phyloP scores from a whole-genome alignment of 2,113 vertebrate species.

The Alouatta palliata region DNA sequence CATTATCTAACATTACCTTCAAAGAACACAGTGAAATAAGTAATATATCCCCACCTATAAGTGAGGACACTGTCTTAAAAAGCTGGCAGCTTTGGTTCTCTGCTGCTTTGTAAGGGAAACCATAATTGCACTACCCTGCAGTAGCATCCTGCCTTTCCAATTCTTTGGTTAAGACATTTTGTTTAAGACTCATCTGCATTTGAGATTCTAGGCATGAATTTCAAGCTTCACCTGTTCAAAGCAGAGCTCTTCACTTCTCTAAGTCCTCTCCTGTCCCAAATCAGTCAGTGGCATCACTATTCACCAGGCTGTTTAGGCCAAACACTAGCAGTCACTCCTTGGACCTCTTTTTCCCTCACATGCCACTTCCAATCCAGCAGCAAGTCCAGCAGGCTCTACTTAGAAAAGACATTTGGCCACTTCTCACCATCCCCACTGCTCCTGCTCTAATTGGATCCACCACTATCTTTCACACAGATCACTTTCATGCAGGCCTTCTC shows the following conservation, averaged over 20 bases:
- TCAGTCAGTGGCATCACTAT: background rate
- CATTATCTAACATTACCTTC: background rate
- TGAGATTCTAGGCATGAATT: background rate
- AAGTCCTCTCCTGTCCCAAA: background rate
- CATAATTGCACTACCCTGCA: background rate
- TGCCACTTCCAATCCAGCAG: background rate
- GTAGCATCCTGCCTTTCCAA: background rate
- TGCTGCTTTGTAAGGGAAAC: background rate
- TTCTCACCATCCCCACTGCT: background rate
- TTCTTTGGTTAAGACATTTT: background rate
- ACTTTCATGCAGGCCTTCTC: background rate
- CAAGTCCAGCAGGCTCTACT: background rate
- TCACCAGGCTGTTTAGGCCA: background rate
- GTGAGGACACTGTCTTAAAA: background rate
- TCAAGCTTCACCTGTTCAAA: background rate
- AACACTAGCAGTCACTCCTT: background rate
- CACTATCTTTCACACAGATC: background rate
- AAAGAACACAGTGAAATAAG: constrained; percentile 24
- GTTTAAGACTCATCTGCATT: background rate
- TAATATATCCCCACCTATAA: background rate
- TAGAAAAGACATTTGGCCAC: background rate
- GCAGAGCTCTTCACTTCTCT: background rate
- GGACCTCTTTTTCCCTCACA: background rate
- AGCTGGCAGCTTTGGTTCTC: background rate
- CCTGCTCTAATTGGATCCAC: background rate